Evolutionary conservation across 53 echinoderm and acorn worm species (phyloP), one percentile per base, ranked within the genome.

Genomic region (Henricia sp.): DNA sequence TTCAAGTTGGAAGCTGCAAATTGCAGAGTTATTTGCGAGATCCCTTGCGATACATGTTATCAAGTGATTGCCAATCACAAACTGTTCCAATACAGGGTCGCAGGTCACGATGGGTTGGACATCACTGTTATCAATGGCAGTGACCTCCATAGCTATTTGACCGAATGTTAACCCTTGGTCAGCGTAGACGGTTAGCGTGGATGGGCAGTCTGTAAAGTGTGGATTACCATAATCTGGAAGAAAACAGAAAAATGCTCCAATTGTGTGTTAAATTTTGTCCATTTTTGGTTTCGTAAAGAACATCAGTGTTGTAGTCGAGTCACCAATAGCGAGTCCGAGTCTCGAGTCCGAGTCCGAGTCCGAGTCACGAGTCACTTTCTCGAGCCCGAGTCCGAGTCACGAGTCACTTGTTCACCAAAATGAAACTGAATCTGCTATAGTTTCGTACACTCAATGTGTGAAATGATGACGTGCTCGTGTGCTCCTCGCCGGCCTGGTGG

Each of bases 41-140:
- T 93, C 94, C 23, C 32, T 52, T 1, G 94, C 94, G 2, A 42
- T 27, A 43, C 94, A 93, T 39, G 80, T 59, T 12, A 91, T 72
- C 23, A n/a, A 9, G 57, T 91, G 67, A 0, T 23, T 17, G 25
- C 91, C 91, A 0, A 68, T 13, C 17, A 33, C 23, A 16, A 88
- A 54, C 39, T 35, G 39, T 39, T 86, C 94, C 20, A 83, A 21
- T 39, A 20, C 50, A 8, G 76, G 91, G 70, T 91, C 76, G 71
- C 94, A 93, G 30, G 82, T 82, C 55, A 91, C 85, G 4, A 41
- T 23, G 13, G 86, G 88, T 40, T 71, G 54, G 21, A 0, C 23
- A 42, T 64, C 88, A 41, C 60, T 71, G 52, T 93, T 93, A 37
- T 93, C 94, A 11, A 75, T 65, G 17, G 91, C 91, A 4, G 67